Percentiles rank a stretch among this genome's conserved stretches.
These are phyloP conservation scores for Pyrrhia umbra DNA, from an alignment of 2,888 invertebrate genomes.

Conservation along the genomic window DNA sequence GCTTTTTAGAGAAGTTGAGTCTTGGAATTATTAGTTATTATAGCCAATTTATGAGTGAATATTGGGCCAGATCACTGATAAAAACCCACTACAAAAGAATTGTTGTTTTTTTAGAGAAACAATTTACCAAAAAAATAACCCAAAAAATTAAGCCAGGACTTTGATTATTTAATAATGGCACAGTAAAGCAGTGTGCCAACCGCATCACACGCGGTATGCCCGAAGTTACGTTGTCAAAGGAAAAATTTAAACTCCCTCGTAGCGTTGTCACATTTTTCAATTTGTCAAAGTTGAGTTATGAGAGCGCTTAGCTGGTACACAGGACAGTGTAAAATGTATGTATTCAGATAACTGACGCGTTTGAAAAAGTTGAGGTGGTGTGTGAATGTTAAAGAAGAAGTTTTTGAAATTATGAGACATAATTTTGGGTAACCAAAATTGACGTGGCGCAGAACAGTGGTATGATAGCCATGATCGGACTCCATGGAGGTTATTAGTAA, in stretches of 20 bases:
- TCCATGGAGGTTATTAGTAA: too few species aligned
- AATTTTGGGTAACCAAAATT: not conserved
- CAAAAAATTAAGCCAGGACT: not conserved
- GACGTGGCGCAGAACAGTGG: too few species aligned
- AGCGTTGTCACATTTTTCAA: constrained; percentile 60
- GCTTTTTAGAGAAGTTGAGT: too few species aligned
- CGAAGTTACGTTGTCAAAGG: constrained; percentile 66
- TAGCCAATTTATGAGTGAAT: too few species aligned
- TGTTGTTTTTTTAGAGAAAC: too few species aligned
- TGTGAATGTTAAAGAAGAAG: constrained; percentile 11
- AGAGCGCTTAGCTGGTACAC: constrained; percentile 25
- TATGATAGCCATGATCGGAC: too few species aligned
- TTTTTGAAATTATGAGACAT: not conserved
- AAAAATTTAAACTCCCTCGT: constrained; percentile 60
- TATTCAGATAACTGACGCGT: constrained; percentile 9
- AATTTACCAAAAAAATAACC: constrained; percentile 5
- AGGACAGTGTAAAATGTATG: constrained; percentile 43
- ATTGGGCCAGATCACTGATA: too few species aligned
- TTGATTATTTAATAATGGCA: constrained; percentile 38
- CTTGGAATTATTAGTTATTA: too few species aligned
- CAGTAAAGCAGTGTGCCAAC: constrained; percentile 23
- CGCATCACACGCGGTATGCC: constrained; percentile 38
- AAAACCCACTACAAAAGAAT: too few species aligned
- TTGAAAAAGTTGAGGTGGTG: constrained; percentile 19
- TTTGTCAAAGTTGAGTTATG: constrained; percentile 60